Base-by-base conservation (phyloP, 2,113 vertebrate species). In the Dascyllus trimaculatus region DNA sequence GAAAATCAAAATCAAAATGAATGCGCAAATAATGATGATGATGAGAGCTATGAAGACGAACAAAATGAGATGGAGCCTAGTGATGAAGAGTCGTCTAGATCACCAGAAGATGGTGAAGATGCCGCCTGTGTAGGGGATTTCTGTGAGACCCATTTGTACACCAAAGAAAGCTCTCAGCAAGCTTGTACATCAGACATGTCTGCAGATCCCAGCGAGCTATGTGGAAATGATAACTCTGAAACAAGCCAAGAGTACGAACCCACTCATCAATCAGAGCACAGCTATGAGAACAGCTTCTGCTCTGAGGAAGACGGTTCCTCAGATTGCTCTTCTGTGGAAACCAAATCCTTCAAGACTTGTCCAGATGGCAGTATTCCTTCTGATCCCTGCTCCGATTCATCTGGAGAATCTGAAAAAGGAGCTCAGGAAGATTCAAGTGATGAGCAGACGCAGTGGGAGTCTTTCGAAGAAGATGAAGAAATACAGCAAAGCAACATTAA, bases 391-490 rank as follows among this genome's bases (percentile, higher is more conserved):
- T 90, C 71, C 0, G 79, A 91, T 72, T 90, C 84, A 19, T 90
- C 87, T 0, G 85, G 56, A 15, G 92, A 89, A 72, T 91, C 82
- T 1, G 89, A 89, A 17, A 91, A 93, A 68, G 84, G 4, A 72
- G 49, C 66, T 54, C 78, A 68, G 70, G 94, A 92, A 56, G 90
- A 92, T 73, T 92, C 75, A 1, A 82, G 91, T 0, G 92, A 92
- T 17, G 93, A 93, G 6, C 91, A 87, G 53, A 77, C 74, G 0
- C 76, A 85, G 67, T 93, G 91, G 91, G 91, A 93, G 25, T 93
- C 91, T 7, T 92, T 90, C 10, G 91, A 93, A 43, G 87, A 92
- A 1, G 84, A 89, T 2, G 87, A 88, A 21, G 82, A 89, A 70
- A 49, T 51, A 0, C 56, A 66, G 8, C 52, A 74, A 71, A 69